Conservation (phyloP, 37 sponge, comb jelly and placozoan genomes). For the Oopsacas minuta region DNA sequence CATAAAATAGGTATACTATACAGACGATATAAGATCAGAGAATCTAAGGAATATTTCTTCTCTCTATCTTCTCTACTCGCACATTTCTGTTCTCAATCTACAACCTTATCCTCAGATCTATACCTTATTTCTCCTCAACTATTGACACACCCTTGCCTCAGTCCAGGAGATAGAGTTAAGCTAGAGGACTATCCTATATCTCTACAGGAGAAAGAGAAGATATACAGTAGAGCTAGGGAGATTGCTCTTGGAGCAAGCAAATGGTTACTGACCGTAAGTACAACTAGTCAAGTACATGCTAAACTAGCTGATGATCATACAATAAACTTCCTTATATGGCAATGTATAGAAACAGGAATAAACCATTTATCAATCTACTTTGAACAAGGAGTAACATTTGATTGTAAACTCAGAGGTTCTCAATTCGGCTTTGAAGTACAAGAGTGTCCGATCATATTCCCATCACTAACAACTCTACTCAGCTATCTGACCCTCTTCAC, state of each 20-base stretch:
- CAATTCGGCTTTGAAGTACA: neutral
- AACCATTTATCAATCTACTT: neutral
- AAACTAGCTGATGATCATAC: neutral
- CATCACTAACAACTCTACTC: neutral
- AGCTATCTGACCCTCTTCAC: neutral
- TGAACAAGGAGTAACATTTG: neutral
- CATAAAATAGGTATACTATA: neutral
- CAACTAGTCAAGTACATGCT: neutral
- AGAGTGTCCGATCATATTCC: conserved; percentile 15
- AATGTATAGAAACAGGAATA: neutral
- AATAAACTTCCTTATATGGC: conserved; percentile 6
- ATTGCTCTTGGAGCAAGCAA: neutral
- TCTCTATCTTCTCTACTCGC: neutral
- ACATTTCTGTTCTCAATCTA: neutral
- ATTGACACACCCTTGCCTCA: neutral
- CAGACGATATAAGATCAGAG: neutral
- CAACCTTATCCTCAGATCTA: neutral
- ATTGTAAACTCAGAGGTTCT: neutral
- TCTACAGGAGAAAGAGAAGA: neutral
- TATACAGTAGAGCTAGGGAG: neutral
- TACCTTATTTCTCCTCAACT: neutral
- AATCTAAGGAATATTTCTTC: neutral
- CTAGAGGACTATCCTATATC: neutral
- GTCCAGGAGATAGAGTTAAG: neutral
- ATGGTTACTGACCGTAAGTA: neutral